phyloP scores from a whole-genome alignment of 2,888 invertebrate genomes.

The Crossocerus cetratus region DNA sequence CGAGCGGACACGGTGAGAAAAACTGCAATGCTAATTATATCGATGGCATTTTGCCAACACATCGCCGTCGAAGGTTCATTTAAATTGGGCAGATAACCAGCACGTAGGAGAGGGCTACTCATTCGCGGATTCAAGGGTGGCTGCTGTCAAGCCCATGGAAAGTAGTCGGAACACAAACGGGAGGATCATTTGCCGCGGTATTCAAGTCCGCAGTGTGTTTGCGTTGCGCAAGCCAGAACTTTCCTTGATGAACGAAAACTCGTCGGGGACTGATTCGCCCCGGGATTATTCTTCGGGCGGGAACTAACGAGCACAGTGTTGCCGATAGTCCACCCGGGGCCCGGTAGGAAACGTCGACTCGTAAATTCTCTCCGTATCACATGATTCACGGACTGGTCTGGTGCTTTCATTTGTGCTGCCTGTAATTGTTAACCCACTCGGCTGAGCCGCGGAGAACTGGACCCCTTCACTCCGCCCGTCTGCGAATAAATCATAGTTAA shows the following conservation, averaged over 20 bases:
- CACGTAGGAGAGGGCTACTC: too few relatives aligned
- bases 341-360: slow-evolving; percentile 42
- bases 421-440: slow-evolving; percentile 35
- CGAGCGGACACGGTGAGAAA: too few relatives aligned
- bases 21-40: too few relatives aligned
- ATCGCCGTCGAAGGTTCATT: too few relatives aligned
- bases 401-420: slow-evolving; percentile 41
- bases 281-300: slow-evolving; percentile 44
- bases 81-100: too few relatives aligned
- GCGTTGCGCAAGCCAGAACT: slow-evolving; percentile 2
- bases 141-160: neutral
- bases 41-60: too few relatives aligned
- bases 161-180: slow-evolving; percentile 20
- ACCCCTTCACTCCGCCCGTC: slow-evolving; percentile 11
- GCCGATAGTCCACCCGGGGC: slow-evolving; percentile 37
- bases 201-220: slow-evolving; percentile 31
- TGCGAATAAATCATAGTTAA: slow-evolving; percentile 32
- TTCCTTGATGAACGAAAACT: slow-evolving; percentile 31
- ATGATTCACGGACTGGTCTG: slow-evolving; percentile 46
- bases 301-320: slow-evolving; percentile 43
- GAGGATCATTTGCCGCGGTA: slow-evolving; percentile 37
- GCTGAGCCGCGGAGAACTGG: slow-evolving; percentile 30
- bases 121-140: too few relatives aligned
- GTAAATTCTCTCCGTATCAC: slow-evolving; percentile 44
- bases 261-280: slow-evolving; percentile 37